Conservation (phyloP, 2,888 invertebrate genomes). For the Nomada ferruginata region DNA sequence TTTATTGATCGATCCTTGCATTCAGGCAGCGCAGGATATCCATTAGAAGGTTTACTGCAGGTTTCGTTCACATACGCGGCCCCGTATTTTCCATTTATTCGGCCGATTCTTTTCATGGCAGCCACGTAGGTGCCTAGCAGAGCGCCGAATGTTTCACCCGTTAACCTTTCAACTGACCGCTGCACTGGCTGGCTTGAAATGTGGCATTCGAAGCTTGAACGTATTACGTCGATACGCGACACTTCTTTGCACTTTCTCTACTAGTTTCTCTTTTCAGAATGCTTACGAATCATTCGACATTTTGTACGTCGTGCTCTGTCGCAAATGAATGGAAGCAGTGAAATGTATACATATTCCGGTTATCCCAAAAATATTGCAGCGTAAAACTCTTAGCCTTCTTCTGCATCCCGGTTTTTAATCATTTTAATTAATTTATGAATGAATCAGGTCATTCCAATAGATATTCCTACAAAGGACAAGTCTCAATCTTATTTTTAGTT, state of each 20-base stretch:
- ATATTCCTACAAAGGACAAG: no score
- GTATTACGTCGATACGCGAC: background rate
- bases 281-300: no score
- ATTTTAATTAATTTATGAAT: no score
- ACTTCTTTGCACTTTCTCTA: background rate
- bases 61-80: constrained; percentile 18
- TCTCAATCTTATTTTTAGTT: no score
- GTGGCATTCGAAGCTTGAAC: background rate
- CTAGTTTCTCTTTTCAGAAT: background rate
- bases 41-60: constrained; percentile 47
- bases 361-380: no score
- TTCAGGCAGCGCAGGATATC: constrained; percentile 47
- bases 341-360: no score
- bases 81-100: constrained; percentile 37
- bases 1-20: constrained; percentile 61
- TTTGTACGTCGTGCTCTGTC: no score
- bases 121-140: background rate
- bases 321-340: no score
- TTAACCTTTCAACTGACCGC: constrained; percentile 23
- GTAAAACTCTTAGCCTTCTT: no score
- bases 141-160: constrained; percentile 6
- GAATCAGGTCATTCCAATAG: no score
- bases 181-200: background rate
- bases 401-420: no score
- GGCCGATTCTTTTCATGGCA: constrained; percentile 13